These are phyloP conservation scores for Chalcis sispes DNA, from an alignment of 2,888 invertebrate species.

Conservation along the genomic window DNA sequence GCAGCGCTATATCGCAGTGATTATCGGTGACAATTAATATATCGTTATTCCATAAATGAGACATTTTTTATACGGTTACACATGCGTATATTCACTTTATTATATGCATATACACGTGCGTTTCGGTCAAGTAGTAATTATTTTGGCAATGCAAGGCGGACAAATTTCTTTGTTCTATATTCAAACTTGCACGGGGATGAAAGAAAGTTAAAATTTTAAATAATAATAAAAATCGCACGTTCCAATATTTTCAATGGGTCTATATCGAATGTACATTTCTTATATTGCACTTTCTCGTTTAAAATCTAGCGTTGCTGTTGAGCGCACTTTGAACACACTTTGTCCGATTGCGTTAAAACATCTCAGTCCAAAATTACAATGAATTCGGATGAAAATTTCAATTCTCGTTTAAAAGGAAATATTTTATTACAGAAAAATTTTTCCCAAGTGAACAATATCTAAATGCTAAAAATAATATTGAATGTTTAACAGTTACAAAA, in stretches of 20 bases:
- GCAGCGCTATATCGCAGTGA: slow-evolving; percentile 57
- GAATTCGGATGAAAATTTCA: slow-evolving; percentile 36
- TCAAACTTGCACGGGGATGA: slow-evolving; percentile 18
- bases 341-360: slow-evolving; percentile 50
- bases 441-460: slow-evolving; percentile 14
- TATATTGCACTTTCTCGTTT: slow-evolving; percentile 55
- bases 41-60: slow-evolving; percentile 51
- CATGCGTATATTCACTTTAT: slow-evolving; percentile 48
- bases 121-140: slow-evolving; percentile 39
- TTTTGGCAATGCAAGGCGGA: slow-evolving; percentile 49
- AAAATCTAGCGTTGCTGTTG: slow-evolving; percentile 44
- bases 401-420: slow-evolving; percentile 17
- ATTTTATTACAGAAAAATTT: neutral
- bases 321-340: slow-evolving; percentile 48
- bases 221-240: slow-evolving; percentile 17
- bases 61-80: slow-evolving; percentile 47
- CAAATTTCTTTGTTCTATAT: slow-evolving; percentile 33
- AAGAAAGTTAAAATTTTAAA: slow-evolving; percentile 16
- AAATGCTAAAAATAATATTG: slow-evolving; percentile 23
- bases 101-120: slow-evolving; percentile 46
- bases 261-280: slow-evolving; percentile 44
- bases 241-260: slow-evolving; percentile 27
- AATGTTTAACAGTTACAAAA: slow-evolving; percentile 23
- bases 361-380: slow-evolving; percentile 36
- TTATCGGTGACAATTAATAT: slow-evolving; percentile 55